Conservation (phyloP, 2,888 invertebrate species). For the Ferrisia virgata region DNA sequence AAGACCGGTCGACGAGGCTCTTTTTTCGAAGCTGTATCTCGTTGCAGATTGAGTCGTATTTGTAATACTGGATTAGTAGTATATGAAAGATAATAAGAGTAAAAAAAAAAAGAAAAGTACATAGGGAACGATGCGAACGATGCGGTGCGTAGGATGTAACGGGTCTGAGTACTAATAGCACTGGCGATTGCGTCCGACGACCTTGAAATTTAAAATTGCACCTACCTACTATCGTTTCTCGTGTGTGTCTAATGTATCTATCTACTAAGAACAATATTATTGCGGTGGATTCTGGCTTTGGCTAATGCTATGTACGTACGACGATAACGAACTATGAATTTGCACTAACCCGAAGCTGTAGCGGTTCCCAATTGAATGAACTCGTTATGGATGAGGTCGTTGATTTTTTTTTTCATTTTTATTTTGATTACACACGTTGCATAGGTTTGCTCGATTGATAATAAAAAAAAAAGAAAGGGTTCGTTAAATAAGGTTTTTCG, state of each 20-base stretch:
- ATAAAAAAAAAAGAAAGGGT: not conserved
- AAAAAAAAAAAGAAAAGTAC: no score
- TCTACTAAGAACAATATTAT: no score
- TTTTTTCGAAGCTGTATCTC: no score
- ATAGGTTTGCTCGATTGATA: not conserved
- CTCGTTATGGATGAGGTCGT: slow-evolving; percentile 9
- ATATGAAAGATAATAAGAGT: not conserved
- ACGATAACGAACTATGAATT: not conserved
- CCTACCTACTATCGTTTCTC: not conserved
- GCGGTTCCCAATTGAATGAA: not conserved
- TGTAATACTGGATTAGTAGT: no score
- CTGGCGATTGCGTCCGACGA: not conserved
- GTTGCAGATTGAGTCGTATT: no score
- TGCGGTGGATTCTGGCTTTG: no score
- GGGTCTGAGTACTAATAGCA: not conserved
- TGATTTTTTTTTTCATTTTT: not conserved
- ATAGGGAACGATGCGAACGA: not conserved
- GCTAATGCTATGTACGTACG: not conserved
- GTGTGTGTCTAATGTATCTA: not conserved
- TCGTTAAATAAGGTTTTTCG: not conserved
- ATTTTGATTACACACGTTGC: not conserved
- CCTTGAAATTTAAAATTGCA: slow-evolving; percentile 26
- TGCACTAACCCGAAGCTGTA: not conserved
- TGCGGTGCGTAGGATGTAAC: not conserved
- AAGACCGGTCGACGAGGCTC: no score